Evolutionary conservation across 2,797 vertebrate genomes (phyloP).

Genomic region (Rhynchonycteris naso): DNA sequence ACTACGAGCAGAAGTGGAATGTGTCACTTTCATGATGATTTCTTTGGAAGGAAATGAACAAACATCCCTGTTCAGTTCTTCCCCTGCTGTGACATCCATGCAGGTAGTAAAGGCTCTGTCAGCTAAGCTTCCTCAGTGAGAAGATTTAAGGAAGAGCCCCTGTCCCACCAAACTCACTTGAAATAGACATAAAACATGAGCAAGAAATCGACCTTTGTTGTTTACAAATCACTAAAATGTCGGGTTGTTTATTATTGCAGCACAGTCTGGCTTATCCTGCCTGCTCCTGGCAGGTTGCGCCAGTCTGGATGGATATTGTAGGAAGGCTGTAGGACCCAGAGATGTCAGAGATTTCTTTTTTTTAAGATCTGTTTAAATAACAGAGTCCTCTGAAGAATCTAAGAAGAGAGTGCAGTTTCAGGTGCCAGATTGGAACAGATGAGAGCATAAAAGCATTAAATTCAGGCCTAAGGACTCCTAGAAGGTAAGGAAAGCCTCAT

Average conservation of each 20-base stretch:
- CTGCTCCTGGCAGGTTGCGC: not conserved
- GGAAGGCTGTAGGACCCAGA: not conserved
- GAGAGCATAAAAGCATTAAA: slow-evolving; percentile 61
- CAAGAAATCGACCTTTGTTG: not conserved
- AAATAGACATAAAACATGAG: not conserved
- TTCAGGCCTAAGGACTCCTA: slow-evolving; percentile 69
- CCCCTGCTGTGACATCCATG: not conserved
- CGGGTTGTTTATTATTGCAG: not conserved
- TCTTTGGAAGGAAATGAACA: not conserved
- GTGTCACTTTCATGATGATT: not conserved
- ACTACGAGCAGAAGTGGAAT: not conserved
- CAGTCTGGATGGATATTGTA: rapidly evolving
- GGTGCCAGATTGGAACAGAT: slow-evolving; percentile 46
- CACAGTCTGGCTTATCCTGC: not conserved
- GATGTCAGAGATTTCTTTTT: not conserved
- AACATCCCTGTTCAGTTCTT: not conserved
- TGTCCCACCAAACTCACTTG: not conserved
- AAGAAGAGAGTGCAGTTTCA: not conserved
- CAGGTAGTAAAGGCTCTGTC: not conserved
- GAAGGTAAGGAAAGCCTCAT: slow-evolving; percentile 27
- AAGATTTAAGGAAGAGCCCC: not conserved
- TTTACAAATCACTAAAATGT: not conserved
- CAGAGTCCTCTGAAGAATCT: not conserved
- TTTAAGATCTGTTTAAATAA: slow-evolving; percentile 40
- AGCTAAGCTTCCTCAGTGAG: not conserved